These are phyloP conservation scores for Glaucidium brasilianum DNA, from an alignment of 2,113 vertebrate species.

Conservation along the genomic window DNA sequence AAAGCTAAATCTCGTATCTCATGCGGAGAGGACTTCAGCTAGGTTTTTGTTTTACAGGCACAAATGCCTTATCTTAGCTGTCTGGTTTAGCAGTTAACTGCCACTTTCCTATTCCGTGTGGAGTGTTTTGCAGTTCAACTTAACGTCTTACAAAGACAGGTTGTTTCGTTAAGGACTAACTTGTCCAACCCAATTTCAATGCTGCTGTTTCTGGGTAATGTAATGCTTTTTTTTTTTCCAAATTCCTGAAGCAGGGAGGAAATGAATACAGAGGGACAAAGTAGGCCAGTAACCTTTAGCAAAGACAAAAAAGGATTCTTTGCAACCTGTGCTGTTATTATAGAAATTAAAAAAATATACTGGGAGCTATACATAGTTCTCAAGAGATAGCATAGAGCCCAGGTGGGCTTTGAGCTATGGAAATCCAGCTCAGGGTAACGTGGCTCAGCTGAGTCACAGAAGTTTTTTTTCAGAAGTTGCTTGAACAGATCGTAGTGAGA, in stretches of 20 bases:
- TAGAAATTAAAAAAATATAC: background rate
- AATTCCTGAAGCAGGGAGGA: background rate
- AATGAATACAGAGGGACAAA: background rate
- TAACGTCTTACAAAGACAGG: background rate
- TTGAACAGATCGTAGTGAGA: background rate
- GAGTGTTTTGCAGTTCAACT: background rate
- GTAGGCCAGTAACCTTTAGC: background rate
- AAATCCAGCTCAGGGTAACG: background rate
- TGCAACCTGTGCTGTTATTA: background rate
- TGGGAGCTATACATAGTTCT: background rate
- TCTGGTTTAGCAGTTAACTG: background rate
- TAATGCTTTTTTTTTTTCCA: background rate
- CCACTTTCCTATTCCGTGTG: fast-evolving
- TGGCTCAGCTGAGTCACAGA: conserved; percentile 10
- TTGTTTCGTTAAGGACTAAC: background rate
- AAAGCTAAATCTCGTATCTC: background rate
- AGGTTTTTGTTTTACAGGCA: background rate
- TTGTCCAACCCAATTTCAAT: background rate
- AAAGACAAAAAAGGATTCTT: background rate
- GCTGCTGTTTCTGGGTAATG: background rate
- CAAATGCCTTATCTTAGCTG: fast-evolving
- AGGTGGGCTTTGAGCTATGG: background rate
- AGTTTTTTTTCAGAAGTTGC: background rate
- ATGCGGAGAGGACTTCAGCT: background rate
- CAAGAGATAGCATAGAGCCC: background rate